Percentiles rank a stretch among this genome's conserved stretches.
phyloP scores from a whole-genome alignment of 2,797 vertebrate species.

The Crenuchus spilurus region DNA sequence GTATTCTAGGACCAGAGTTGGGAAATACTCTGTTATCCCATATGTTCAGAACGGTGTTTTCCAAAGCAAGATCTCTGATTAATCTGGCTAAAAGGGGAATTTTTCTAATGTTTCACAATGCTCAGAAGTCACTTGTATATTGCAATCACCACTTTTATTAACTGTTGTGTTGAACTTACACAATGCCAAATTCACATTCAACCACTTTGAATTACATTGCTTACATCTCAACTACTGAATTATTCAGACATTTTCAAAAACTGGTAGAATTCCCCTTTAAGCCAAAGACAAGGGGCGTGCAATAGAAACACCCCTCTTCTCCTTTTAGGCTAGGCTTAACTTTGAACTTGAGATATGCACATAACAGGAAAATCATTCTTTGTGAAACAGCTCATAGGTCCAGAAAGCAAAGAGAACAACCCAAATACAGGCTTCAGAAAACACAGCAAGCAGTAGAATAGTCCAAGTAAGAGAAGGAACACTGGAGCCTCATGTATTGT shows the following conservation, averaged over 20 bases:
- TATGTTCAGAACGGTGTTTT: not conserved
- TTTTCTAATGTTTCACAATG: too few species aligned
- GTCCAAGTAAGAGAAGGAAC: slow-evolving; percentile 2
- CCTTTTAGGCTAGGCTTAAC: too few species aligned
- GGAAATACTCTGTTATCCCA: not conserved
- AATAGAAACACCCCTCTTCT: too few species aligned
- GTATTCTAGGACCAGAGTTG: not conserved
- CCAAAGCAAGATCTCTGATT: not conserved
- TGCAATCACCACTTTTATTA: too few species aligned
- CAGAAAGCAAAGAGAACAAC: slow-evolving; percentile 6
- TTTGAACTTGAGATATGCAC: not conserved
- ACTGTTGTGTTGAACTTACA: too few species aligned
- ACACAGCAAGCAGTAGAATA: not conserved
- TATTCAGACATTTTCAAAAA: too few species aligned
- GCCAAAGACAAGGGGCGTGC: too few species aligned
- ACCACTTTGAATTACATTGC: too few species aligned
- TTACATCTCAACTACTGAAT: too few species aligned
- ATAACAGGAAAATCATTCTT: not conserved
- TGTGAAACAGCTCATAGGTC: not conserved
- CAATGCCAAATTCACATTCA: too few species aligned
- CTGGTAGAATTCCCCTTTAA: too few species aligned
- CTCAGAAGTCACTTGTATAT: too few species aligned
- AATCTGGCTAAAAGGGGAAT: not conserved
- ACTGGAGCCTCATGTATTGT: not conserved
- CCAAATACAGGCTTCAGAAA: not conserved